Base-by-base conservation (phyloP, 1,140 invertebrate species). In the Conopomorpha cramerella region DNA sequence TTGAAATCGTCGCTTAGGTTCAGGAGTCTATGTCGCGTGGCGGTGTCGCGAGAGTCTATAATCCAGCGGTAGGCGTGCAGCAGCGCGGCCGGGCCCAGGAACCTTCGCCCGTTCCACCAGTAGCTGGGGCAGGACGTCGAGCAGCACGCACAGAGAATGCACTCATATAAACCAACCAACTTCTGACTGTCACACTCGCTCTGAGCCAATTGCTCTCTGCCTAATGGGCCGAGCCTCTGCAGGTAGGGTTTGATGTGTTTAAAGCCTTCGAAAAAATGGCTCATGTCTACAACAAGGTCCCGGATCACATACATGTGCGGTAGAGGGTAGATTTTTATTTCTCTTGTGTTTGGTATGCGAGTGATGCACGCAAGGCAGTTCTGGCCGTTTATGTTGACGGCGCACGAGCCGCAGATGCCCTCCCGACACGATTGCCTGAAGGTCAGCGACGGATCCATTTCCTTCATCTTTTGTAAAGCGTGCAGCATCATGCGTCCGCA, bases 301-400 rank as follows among this genome's bases (percentile, higher is more conserved):
- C 93, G 91, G 11, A 95, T 84, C 1, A 96, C 90, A 58, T 94
- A 95, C 85, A 94, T 90, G 54, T 96, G 93, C 6, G 94, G 93
- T 23, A 96, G 71, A 8, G 94, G 94, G 61, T 94, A 91, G 28
- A 96, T 85, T 30, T 89, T 89, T 7, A 84, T 70, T 1, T 81
- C 64, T 55, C 90, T 89, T 11, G 42, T 46, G 1, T 43, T 34
- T 2, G 66, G 63, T 13, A 62, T 60, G 10, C 45, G 38, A 1
- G 62, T 89, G 49, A 92, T 86, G 58, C 93, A 96, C 32, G 93
- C 92, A 25, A 96, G 78, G 19, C 87, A 91, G 61, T 96, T 96
- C 0, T 81, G 66, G 13, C 93, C 93, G 57, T 89, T 86, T 52
- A 96, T 90, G 58, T 95, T 95, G 85, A 96, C 90, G 1, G 89